A percentile compares a stretch with the other conserved stretches of the same genome.
Evolutionary conservation across 1,140 invertebrate species (phyloP).

Genomic region (Panulirus ornatus): DNA sequence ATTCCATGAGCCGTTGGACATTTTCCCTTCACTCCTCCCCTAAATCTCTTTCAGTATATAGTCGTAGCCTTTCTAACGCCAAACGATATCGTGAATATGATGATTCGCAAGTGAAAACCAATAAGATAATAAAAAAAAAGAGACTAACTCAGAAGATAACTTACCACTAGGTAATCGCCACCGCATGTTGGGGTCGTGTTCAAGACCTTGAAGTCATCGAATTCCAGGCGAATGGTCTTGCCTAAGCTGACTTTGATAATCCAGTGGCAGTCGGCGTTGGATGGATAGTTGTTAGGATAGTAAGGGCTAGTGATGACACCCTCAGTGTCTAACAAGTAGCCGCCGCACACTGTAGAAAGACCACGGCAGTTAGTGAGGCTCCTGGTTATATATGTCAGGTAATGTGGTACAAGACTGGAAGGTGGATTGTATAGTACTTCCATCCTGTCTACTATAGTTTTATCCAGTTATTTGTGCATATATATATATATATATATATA

Average conservation of each 20-base stretch:
- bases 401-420: too few species aligned
- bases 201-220: conserved; percentile 84
- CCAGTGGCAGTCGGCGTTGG: conserved; percentile 88
- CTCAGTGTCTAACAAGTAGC: conserved; percentile 48
- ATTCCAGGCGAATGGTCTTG: conserved; percentile 83
- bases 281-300: conserved; percentile 88
- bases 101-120: not conserved
- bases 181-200: conserved; percentile 87
- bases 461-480: too few species aligned
- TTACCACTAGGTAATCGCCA: conserved; percentile 89
- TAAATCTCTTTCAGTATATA: too few species aligned
- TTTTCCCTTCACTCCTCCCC: too few species aligned
- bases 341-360: conserved; percentile 63
- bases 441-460: too few species aligned
- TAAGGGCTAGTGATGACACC: conserved; percentile 83
- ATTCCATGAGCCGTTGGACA: too few species aligned
- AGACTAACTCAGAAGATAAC: not conserved
- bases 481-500: too few species aligned
- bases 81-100: not conserved
- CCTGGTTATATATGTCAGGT: too few species aligned
- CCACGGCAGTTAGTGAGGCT: too few species aligned
- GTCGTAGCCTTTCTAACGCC: too few species aligned
- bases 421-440: too few species aligned
- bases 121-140: not conserved
- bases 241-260: conserved; percentile 82